Conservation (phyloP, 2,888 invertebrate genomes). For the Tinea trinotella region DNA sequence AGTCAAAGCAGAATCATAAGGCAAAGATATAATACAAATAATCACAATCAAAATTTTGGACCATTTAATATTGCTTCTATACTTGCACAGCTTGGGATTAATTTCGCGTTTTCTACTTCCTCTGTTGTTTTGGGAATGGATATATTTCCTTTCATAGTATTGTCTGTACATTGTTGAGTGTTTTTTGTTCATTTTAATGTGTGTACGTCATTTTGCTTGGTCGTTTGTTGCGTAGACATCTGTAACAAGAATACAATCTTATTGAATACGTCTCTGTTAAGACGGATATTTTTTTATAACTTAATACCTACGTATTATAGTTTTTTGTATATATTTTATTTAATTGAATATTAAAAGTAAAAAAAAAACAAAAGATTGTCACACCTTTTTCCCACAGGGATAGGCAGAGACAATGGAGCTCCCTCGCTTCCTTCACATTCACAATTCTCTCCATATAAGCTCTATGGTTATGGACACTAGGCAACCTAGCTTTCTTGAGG, state of each 20-base stretch:
- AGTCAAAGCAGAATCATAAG: conserved; percentile 52
- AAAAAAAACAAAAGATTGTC: too few relatives aligned
- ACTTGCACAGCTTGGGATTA: neutral
- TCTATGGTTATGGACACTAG: too few relatives aligned
- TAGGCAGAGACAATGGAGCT: too few relatives aligned
- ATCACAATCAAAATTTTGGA: conserved; percentile 33
- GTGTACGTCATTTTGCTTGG: neutral
- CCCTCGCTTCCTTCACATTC: too few relatives aligned
- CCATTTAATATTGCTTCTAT: conserved; percentile 9
- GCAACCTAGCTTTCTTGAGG: too few relatives aligned
- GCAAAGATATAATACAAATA: conserved; percentile 47
- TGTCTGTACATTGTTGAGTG: conserved; percentile 3
- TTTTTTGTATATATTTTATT: too few relatives aligned
- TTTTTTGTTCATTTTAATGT: neutral
- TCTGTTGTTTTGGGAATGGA: neutral
- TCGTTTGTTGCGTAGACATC: neutral
- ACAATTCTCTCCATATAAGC: too few relatives aligned
- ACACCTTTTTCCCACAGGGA: too few relatives aligned
- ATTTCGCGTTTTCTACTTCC: neutral
- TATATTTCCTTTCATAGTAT: neutral
- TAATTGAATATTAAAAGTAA: too few relatives aligned
- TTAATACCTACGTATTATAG: too few relatives aligned
- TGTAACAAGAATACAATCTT: neutral
- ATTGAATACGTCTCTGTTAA: too few relatives aligned
- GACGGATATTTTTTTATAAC: too few relatives aligned